A percentile compares a stretch with the other conserved stretches of the same genome.
Conservation (phyloP, 2,113 vertebrate genomes). For the Odontesthes bonariensis region DNA sequence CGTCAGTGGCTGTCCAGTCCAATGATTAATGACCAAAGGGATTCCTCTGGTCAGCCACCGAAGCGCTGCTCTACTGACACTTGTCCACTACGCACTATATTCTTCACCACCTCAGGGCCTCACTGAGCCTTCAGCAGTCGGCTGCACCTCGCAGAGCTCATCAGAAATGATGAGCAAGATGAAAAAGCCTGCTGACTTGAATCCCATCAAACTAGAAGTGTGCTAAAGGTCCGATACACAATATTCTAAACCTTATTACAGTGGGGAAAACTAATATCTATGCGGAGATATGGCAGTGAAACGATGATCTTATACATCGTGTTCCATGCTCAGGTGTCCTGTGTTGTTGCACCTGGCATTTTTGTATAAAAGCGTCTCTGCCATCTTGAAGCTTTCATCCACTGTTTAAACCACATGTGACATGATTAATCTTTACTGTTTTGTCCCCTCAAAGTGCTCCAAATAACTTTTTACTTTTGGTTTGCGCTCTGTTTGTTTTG, state of each 20-base stretch:
- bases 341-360: not conserved
- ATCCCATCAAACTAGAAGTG: not conserved
- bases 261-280: too few species aligned
- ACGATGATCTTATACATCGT: too few species aligned
- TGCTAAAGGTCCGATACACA: not conserved
- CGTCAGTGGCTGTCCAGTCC: conserved; percentile 83
- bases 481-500: too few species aligned
- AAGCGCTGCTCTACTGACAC: conserved; percentile 73
- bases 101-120: conserved; percentile 57
- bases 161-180: not conserved
- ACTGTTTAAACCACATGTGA: too few species aligned
- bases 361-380: not conserved
- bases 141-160: not conserved
- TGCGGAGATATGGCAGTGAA: too few species aligned
- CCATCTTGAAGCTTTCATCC: too few species aligned
- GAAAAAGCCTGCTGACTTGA: not conserved
- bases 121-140: conserved; percentile 8
- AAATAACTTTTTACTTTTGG: too few species aligned
- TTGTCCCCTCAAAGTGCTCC: too few species aligned
- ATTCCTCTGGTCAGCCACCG: conserved; percentile 73
- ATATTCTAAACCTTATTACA: not conserved
- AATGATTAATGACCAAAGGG: conserved; percentile 96
- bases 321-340: too few species aligned
- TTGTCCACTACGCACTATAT: conserved; percentile 65
- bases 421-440: too few species aligned